phyloP scores from a whole-genome alignment of 2,113 vertebrate species.

The Lophochroa leadbeateri region DNA sequence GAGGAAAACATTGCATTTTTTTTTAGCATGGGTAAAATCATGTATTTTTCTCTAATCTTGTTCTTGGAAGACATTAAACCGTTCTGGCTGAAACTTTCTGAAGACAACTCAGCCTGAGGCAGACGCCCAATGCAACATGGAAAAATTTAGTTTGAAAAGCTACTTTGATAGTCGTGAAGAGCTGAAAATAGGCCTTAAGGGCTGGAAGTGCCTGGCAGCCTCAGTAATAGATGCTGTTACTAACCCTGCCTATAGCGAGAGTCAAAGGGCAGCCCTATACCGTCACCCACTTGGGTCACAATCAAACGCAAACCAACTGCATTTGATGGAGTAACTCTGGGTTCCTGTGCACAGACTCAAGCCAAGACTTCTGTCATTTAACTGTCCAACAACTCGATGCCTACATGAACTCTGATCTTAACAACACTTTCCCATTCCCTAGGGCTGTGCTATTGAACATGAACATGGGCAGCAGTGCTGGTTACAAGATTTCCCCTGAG shows the following conservation, averaged over 20 bases:
- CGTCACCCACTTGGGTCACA: not conserved
- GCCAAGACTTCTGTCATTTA: not conserved
- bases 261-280: not conserved
- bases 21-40: not conserved
- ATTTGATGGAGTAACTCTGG: not conserved
- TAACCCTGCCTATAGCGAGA: not conserved
- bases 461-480: accelerated
- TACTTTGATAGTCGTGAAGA: not conserved
- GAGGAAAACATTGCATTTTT: not conserved
- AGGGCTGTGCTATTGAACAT: accelerated
- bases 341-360: not conserved
- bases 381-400: not conserved
- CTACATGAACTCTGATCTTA: not conserved
- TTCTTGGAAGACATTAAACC: not conserved
- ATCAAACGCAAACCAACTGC: not conserved
- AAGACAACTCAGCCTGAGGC: not conserved
- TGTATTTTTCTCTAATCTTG: not conserved
- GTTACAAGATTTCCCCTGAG: not conserved
- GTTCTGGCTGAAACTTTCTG: not conserved
- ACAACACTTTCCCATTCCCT: not conserved
- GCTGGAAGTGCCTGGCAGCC: not conserved
- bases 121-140: conserved; percentile 1
- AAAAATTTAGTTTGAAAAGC: conserved; percentile 25
- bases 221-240: not conserved
- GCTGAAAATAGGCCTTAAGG: not conserved